A percentile compares a stretch with the other conserved stretches of the same genome.
These are phyloP conservation scores for Climacteris rufus DNA, from an alignment of 2,113 vertebrate genomes.

Conservation along the genomic window DNA sequence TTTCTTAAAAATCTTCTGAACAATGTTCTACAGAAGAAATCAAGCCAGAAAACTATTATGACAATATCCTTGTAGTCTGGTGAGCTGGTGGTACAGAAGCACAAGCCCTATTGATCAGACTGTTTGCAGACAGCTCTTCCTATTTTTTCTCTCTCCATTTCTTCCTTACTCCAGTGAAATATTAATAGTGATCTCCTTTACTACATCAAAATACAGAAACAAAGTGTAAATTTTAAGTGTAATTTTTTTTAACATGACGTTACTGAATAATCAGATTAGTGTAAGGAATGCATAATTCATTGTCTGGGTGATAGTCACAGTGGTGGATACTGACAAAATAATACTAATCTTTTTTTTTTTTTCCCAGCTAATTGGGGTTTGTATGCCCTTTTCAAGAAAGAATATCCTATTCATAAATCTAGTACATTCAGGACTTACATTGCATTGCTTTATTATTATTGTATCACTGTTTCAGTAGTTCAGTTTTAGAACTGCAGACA, in stretches of 20 bases:
- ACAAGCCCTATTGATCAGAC: neutral
- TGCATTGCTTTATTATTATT: conserved; percentile 70
- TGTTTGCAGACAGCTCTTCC: neutral
- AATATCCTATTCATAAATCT: conserved; percentile 64
- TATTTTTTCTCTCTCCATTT: neutral
- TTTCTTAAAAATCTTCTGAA: neutral
- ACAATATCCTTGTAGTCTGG: neutral
- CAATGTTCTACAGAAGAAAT: neutral
- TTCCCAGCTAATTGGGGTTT: conserved; percentile 46
- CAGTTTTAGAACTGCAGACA: conserved; percentile 68
- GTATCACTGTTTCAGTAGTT: conserved; percentile 69
- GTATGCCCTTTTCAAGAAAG: conserved; percentile 50
- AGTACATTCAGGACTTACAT: conserved; percentile 23
- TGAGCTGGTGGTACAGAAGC: neutral
- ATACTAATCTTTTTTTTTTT: neutral
- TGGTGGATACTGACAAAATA: conserved; percentile 28
- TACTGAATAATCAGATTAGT: neutral
- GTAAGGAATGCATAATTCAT: neutral
- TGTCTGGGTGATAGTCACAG: neutral
- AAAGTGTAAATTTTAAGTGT: neutral
- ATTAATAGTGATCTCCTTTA: neutral
- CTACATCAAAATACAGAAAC: neutral
- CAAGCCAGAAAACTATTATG: neutral
- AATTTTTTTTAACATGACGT: neutral
- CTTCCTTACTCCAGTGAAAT: neutral